Percentiles rank a stretch among this genome's conserved stretches.
phyloP scores from a whole-genome alignment of 2,797 vertebrate genomes.

The Sorex maritimensis region DNA sequence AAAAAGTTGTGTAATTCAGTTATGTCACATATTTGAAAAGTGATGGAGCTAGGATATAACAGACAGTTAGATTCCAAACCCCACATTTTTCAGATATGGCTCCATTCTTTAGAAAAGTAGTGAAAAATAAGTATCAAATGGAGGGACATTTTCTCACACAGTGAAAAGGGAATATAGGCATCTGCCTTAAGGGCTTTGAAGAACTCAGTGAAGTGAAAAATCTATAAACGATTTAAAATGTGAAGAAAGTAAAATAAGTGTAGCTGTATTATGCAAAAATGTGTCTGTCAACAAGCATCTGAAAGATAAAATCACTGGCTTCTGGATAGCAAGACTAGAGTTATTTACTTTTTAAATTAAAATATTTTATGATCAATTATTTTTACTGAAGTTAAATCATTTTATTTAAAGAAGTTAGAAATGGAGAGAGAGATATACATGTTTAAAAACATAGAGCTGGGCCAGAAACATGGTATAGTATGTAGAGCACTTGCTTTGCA shows the following conservation, averaged over 20 bases:
- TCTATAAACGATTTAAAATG: slow-evolving; percentile 18
- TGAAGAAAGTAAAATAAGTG: background rate
- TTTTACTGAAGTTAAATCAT: too few relatives aligned
- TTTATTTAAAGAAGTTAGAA: too few relatives aligned
- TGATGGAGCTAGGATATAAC: background rate
- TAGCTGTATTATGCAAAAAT: background rate
- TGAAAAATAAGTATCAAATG: background rate
- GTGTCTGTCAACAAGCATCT: background rate
- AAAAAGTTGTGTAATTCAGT: background rate
- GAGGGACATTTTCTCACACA: background rate
- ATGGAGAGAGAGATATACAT: too few relatives aligned
- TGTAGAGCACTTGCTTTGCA: too few relatives aligned
- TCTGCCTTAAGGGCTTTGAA: slow-evolving; percentile 29
- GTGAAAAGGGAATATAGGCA: background rate
- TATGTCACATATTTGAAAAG: background rate
- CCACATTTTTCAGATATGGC: background rate
- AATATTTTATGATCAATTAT: background rate
- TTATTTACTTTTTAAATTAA: background rate
- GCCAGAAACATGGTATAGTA: too few relatives aligned
- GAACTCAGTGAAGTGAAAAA: slow-evolving; percentile 28
- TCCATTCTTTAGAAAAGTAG: slow-evolving; percentile 5
- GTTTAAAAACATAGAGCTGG: too few relatives aligned
- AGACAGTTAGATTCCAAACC: background rate
- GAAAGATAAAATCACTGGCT: slow-evolving; percentile 3
- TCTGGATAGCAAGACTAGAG: background rate